These are phyloP conservation scores for Brachyistius frenatus DNA, from an alignment of 2,113 vertebrate genomes.

Conservation along the genomic window DNA sequence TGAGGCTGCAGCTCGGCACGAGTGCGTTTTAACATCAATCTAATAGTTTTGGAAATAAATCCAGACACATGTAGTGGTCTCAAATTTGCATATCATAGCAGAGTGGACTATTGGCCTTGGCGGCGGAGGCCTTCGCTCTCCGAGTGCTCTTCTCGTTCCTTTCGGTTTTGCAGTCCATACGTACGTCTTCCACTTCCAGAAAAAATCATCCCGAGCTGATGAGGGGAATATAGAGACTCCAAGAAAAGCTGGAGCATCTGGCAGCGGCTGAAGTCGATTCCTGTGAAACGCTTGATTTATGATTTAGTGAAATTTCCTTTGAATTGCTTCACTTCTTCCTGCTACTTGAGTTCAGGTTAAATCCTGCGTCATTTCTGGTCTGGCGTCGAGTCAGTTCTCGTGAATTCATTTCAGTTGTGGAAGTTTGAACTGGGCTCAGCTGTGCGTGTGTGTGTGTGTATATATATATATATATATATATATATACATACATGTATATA, in stretches of 20 bases:
- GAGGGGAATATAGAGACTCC: conserved; percentile 31
- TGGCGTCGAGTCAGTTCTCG: neutral
- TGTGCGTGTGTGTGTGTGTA: neutral
- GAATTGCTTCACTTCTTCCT: conserved; percentile 32
- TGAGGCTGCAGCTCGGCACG: too few species aligned
- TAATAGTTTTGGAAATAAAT: too few species aligned
- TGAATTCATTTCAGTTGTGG: conserved; percentile 6
- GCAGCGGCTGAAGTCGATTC: conserved; percentile 18
- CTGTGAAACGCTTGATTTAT: conserved; percentile 28
- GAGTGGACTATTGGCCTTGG: too few species aligned
- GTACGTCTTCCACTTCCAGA: conserved; percentile 9
- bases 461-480: neutral
- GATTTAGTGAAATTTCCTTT: conserved; percentile 28
- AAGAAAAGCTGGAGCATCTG: conserved; percentile 42
- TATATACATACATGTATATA: neutral
- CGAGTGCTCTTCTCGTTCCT: neutral
- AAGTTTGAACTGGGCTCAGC: neutral
- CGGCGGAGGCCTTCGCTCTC: too few species aligned
- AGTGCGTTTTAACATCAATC: too few species aligned
- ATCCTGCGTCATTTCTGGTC: conserved; percentile 12
- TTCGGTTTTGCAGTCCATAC: neutral
- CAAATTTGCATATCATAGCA: too few species aligned
- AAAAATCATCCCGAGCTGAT: conserved; percentile 32
- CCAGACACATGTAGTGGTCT: too few species aligned
- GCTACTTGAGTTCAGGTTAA: conserved; percentile 18